Conservation (phyloP, 2,888 invertebrate genomes). For the Agonopterix alstromeriana region DNA sequence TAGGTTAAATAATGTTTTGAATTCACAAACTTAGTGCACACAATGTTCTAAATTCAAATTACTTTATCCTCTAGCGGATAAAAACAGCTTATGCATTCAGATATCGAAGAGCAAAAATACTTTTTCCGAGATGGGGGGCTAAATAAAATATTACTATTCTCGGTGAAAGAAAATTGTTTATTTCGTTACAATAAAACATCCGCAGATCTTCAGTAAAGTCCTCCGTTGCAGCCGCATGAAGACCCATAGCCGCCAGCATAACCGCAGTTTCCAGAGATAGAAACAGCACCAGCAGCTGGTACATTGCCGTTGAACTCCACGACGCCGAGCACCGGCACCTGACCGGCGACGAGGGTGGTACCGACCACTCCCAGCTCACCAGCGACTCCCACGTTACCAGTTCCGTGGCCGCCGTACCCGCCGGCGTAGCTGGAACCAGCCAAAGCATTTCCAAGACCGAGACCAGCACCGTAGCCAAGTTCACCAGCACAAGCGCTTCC, state of each 20-base stretch:
- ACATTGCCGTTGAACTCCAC: constrained; percentile 28
- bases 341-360: constrained; percentile 24
- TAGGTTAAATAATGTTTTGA: no score
- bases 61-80: no score
- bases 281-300: constrained; percentile 31
- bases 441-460: background rate
- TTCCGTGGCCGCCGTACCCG: constrained; percentile 15
- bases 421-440: constrained; percentile 7
- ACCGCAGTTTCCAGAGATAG: constrained; percentile 35
- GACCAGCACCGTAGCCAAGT: background rate
- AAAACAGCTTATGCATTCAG: no score
- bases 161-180: no score
- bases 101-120: no score
- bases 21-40: no score
- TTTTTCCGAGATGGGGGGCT: no score
- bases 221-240: constrained; percentile 11
- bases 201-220: background rate
- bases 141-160: no score
- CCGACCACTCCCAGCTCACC: constrained; percentile 24
- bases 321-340: constrained; percentile 30
- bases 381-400: constrained; percentile 16
- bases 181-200: no score
- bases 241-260: background rate
- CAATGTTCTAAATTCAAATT: no score
- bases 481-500: background rate